Base-by-base conservation (phyloP, 2,797 vertebrate genomes). In the Enteromius afrohamiltoni region DNA sequence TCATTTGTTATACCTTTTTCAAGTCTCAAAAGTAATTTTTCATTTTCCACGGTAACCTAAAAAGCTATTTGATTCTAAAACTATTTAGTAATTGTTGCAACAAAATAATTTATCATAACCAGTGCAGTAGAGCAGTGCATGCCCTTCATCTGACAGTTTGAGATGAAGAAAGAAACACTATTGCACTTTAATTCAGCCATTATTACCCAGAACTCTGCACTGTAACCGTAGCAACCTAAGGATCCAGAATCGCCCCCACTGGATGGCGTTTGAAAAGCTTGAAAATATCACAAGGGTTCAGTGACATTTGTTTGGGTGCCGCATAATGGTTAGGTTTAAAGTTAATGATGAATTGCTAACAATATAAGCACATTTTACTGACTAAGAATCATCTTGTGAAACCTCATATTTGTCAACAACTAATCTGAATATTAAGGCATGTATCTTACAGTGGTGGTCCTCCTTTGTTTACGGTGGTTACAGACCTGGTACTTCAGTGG, bases 141-240 rank as follows among this genome's bases (percentile, higher is more conserved):
- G 8, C 26, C 14, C 7, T 60, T 76, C 53, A 60, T 60, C 14
- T 76, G 53, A 58, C 53, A 76, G 21, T 76, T 58, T 58, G 51
- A 76, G 34, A 11, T 0, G 1, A 58, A 42, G n/a, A n/a, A n/a
- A 76, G 21, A 86, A 85, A 82, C 51, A 60, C 8, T 77, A 77
- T n/a, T 13, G 26, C 68, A 45, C 78, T 83, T 81, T 83, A 74
- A 83, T 84, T 29, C 31, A 78, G 29, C 29, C 77, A 42, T 84
- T 79, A 53, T 84, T 67, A 79, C 55, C 40, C 13, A 51, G 17
- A 70, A 67, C 70, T 71, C 31, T 40, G 37, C 58, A 64, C 42
- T 51, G 68, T 84, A 53, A 65, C 77, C 71, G 4, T 73, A 68
- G 68, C 69, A 84, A 79, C 58, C 31, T 23, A 37, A 17, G 37